Evolutionary conservation across 2,797 vertebrate species (phyloP).

Genomic region (Spheniscus humboldti): DNA sequence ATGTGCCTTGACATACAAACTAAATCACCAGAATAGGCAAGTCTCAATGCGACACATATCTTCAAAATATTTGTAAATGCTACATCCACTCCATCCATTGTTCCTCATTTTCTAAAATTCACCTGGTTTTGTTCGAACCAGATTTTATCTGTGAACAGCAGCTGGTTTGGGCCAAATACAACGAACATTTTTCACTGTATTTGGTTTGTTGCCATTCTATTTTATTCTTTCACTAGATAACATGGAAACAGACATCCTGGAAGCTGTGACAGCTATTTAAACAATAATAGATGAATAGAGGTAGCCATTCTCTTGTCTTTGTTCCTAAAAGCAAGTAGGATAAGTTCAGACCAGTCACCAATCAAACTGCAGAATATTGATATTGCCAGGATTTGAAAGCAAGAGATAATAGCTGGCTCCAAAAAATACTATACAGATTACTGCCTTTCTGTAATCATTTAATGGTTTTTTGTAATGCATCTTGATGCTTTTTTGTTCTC

Average conservation of each 20-base stretch:
- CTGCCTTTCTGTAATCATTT: background rate
- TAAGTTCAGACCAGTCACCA: constrained; percentile 27
- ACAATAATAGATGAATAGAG: constrained; percentile 35
- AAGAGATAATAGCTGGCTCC: background rate
- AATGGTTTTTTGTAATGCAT: background rate
- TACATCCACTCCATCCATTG: background rate
- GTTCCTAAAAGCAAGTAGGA: constrained; percentile 18
- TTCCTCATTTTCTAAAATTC: constrained; percentile 20
- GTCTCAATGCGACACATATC: background rate
- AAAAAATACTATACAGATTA: background rate
- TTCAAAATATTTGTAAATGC: constrained; percentile 9
- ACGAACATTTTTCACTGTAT: constrained; percentile 37
- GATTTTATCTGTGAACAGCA: constrained; percentile 50
- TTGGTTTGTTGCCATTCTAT: constrained; percentile 45
- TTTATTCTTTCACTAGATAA: constrained; percentile 44
- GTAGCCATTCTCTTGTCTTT: constrained; percentile 23
- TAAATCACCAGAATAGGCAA: constrained; percentile 21
- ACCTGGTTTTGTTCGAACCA: constrained; percentile 18
- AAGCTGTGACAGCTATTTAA: constrained; percentile 54
- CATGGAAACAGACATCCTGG: constrained; percentile 39
- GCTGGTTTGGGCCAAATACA: constrained; percentile 20
- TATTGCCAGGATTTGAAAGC: constrained; percentile 20
- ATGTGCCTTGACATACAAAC: background rate
- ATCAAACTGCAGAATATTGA: constrained; percentile 30
- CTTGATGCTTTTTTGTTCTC: background rate